Evolutionary conservation across 2,888 invertebrate genomes (phyloP), one percentile per base, ranked within the genome.

Genomic region (Adelphocoris suturalis): DNA sequence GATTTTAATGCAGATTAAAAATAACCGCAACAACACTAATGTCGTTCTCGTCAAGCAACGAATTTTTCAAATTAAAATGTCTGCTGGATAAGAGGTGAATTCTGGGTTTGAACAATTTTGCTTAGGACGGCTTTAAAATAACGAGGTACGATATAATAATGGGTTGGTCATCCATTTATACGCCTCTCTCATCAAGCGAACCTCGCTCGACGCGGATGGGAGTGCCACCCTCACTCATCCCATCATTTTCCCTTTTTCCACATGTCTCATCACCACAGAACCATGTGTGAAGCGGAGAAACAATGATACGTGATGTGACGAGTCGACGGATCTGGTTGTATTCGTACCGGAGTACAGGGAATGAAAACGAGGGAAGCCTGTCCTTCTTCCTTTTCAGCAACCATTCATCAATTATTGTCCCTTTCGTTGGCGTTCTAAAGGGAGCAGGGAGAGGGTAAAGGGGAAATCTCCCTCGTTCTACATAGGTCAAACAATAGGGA

Each of bases 331-430:
- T 68, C 68, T 23, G 23, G 68, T 23, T 68, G 68, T 68, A 68
- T 23, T 68, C 68, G 82, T 23, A 52, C 52, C 52, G 23, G 52
- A 52, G 52, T 52, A 82, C 82, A 55, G 52, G 52, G 82, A 46
- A 82, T 55, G 82, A 82, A 55, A 82, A 55, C 48, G 52, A 12
- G 80, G 80, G 48, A 47, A 46, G 46, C 80, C 80, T 48, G 48
- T 46, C 47, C 80, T 48, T 27, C 80, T 48, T 19, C 47, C 82
- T 14, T 82, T 82, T 82, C 82, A 82, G 3, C 82, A 82, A 82
- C 82, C 82, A 82, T 82, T 82, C 82, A 82, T 82, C 82, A 82
- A 82, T 82, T 82, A 82, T 82, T 82, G 82, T 82, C 52, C 82
- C 82, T 52, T 55, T 82, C 52, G 47, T 52, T 9, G 52, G 52